Evolutionary conservation across 2,888 invertebrate genomes (phyloP), one percentile per base, ranked within the genome.

Genomic region (Drosophila fungiperda): DNA sequence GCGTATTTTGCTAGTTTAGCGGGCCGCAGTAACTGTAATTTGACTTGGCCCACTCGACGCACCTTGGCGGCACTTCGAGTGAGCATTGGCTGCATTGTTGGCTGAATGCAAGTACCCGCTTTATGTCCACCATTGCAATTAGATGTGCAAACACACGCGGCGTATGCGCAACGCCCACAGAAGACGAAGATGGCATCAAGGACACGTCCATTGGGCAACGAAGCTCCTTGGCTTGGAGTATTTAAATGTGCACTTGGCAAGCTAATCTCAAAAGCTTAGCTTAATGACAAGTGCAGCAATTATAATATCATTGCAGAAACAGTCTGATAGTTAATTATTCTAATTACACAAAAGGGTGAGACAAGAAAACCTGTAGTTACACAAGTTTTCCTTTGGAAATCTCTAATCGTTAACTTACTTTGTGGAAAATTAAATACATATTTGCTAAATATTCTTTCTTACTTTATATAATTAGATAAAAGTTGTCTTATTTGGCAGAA

Each of bases 11-110:
- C 50, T 70, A 68, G 79, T 65, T 87, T 87, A 68, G 62, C 59
- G 68, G 54, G 53, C 74, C 77, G 65, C 60, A 49, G 66, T 78
- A 79, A 75, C 81, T 84, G 83, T 83, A 83, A 83, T 80, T 84
- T 81, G 74, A 48, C 48, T 76, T 38, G 57, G 53, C 26, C 55
- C 42, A 61, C 29, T 15, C 38, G 12, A 58, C 50, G 40, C 61
- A 69, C 82, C 87, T 69, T 79, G 62, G 40, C 64, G 33, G 70
- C 72, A 61, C 66, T 73, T 67, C 62, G 55, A 55, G 59, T 58
- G 45, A 71, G 57, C 49, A 69, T 49, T 63, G 70, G 68, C 35
- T 53, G 69, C 65, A 76, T 65, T 74, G 76, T 86, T 78, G 58
- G 73, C 60, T 50, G 71, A 55, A 66, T 63, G 68, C 57, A 66